These are phyloP conservation scores for Dromiciops gliroides DNA, from an alignment of 2,113 vertebrate species.

Conservation along the genomic window DNA sequence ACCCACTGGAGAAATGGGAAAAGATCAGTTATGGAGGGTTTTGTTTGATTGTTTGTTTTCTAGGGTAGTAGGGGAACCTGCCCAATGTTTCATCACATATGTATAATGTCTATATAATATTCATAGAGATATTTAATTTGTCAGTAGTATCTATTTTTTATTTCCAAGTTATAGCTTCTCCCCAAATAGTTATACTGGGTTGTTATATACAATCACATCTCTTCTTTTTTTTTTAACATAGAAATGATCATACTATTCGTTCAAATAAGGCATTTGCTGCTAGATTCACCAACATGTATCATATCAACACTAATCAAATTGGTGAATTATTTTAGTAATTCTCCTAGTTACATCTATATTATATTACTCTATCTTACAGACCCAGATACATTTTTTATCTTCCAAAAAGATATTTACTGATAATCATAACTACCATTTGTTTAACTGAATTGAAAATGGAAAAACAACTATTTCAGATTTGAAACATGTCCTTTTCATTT, in stretches of 20 bases:
- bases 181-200: no score
- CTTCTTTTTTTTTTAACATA: neutral
- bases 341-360: neutral
- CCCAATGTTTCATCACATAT: no score
- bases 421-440: neutral
- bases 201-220: no score
- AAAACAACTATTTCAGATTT: neutral
- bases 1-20: neutral
- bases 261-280: neutral
- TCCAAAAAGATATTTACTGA: neutral
- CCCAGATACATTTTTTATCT: neutral
- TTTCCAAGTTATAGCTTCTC: no score
- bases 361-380: neutral
- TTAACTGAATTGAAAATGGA: neutral
- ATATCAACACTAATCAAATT: neutral
- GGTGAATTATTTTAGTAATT: neutral
- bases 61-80: no score
- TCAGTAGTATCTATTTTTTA: no score
- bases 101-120: no score
- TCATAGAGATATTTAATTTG: no score
- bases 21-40: neutral
- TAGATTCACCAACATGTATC: neutral
- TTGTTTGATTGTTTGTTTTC: no score
- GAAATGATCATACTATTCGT: neutral
- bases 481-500: neutral